Percentiles rank a stretch among this genome's conserved stretches.
These are phyloP conservation scores for Malthinus flaveolus DNA, from an alignment of 2,888 invertebrate genomes.

Conservation along the genomic window DNA sequence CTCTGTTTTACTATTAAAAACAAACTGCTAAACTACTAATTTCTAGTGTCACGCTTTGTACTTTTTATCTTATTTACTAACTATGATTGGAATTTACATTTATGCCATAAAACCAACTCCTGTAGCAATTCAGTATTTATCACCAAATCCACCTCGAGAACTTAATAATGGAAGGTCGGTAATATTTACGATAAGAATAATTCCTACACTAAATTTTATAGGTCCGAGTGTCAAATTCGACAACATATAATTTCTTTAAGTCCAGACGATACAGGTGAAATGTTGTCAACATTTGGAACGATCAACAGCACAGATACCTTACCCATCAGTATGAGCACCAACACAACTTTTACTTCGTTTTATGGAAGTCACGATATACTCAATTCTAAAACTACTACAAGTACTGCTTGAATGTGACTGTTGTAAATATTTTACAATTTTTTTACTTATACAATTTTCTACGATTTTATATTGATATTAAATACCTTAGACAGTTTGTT, in stretches of 20 bases:
- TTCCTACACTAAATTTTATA: constrained; percentile 8
- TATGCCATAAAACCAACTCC: constrained; percentile 67
- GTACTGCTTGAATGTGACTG: constrained; percentile 34
- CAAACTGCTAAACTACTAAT: constrained; percentile 23
- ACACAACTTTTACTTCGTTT: constrained; percentile 60
- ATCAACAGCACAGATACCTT: constrained; percentile 56
- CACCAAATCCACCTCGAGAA: constrained; percentile 42
- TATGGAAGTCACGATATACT: constrained; percentile 57
- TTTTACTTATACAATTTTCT: constrained; percentile 9
- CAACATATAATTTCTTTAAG: constrained; percentile 51
- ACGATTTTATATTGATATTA: constrained; percentile 5
- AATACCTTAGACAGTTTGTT: no score
- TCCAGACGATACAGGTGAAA: constrained; percentile 54
- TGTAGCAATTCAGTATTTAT: constrained; percentile 51
- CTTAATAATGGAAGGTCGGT: constrained; percentile 47
- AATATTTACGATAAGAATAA: neutral
- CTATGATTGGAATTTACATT: constrained; percentile 72
- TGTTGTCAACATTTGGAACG: constrained; percentile 53
- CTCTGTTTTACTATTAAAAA: constrained; percentile 10
- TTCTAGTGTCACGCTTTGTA: constrained; percentile 82
- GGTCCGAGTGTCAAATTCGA: constrained; percentile 47
- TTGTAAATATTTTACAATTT: constrained; percentile 4
- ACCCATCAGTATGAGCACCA: constrained; percentile 58
- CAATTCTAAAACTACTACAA: constrained; percentile 40
- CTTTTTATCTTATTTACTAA: constrained; percentile 76